A percentile compares a stretch with the other conserved stretches of the same genome.
phyloP scores from a whole-genome alignment of 2,888 invertebrate genomes.

The Liopterus haemorrhoidalis region DNA sequence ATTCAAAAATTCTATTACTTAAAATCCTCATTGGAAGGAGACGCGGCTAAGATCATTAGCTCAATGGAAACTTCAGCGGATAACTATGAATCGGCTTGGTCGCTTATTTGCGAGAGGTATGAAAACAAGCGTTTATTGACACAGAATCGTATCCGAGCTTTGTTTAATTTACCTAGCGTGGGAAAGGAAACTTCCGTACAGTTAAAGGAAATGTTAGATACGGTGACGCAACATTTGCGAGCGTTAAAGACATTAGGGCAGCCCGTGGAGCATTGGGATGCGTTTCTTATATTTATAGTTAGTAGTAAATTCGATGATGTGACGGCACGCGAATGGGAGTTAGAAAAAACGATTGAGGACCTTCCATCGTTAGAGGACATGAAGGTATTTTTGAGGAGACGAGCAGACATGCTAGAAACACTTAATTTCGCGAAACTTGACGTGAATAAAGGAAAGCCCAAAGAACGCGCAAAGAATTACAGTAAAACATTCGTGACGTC shows the following conservation, averaged over 20 bases:
- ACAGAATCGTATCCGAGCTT: conserved; percentile 20
- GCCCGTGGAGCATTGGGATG: conserved; percentile 31
- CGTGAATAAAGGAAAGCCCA: too few species aligned
- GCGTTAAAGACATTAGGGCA: conserved; percentile 29
- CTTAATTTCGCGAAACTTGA: too few species aligned
- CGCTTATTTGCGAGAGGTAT: conserved; percentile 24
- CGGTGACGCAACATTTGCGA: conserved; percentile 28
- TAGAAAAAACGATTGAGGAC: too few species aligned
- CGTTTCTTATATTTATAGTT: too few species aligned
- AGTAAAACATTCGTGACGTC: too few species aligned
- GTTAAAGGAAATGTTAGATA: conserved; percentile 28
- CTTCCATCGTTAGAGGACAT: too few species aligned
- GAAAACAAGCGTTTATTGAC: conserved; percentile 25
- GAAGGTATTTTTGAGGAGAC: too few species aligned
- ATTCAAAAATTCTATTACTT: conserved; percentile 26
- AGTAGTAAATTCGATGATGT: too few species aligned
- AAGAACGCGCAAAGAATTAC: too few species aligned
- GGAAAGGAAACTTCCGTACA: conserved; percentile 16
- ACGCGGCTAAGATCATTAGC: conserved; percentile 11
- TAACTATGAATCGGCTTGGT: conserved; percentile 26
- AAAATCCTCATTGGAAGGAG: conserved; percentile 6
- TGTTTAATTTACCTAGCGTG: conserved; percentile 21
- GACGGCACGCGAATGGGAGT: too few species aligned
- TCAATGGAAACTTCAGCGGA: conserved; percentile 20
- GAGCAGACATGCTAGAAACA: too few species aligned